These are phyloP conservation scores for Lepidostoma basale DNA, from an alignment of 1,140 invertebrate species.

Conservation along the genomic window DNA sequence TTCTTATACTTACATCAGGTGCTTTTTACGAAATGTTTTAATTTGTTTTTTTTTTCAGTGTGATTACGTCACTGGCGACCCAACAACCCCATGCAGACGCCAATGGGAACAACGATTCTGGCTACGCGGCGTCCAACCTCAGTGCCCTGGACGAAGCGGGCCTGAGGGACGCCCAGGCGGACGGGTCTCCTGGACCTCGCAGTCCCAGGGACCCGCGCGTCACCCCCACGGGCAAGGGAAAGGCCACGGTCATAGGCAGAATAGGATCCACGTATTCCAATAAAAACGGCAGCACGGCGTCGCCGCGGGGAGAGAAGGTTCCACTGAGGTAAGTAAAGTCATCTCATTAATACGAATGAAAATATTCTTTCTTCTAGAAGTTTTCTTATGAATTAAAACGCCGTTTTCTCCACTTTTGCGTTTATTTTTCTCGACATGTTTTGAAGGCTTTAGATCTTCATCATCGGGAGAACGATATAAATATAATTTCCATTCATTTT, in stretches of 20 bases:
- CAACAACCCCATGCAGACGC: slow-evolving; percentile 64
- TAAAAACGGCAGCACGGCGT: slow-evolving; percentile 37
- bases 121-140: slow-evolving; percentile 73
- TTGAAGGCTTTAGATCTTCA: no score
- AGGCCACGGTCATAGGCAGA: slow-evolving; percentile 8
- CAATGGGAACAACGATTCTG: slow-evolving; percentile 81
- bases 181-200: slow-evolving; percentile 48
- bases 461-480: no score
- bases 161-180: slow-evolving; percentile 66
- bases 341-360: not conserved
- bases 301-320: slow-evolving; percentile 31
- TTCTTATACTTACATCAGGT: no score
- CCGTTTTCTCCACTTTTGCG: no score
- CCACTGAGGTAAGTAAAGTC: slow-evolving; percentile 33
- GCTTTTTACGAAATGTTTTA: no score
- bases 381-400: no score
- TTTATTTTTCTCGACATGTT: no score
- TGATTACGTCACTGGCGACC: slow-evolving; percentile 54
- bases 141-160: slow-evolving; percentile 6
- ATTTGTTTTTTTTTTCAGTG: slow-evolving; percentile 49
- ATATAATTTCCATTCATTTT: no score
- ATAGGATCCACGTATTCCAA: slow-evolving; percentile 3
- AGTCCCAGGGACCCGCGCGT: slow-evolving; percentile 52
- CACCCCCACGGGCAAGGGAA: slow-evolving; percentile 40
- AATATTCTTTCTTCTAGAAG: no score